These are phyloP conservation scores for Pygmarrhopalites habei DNA, from an alignment of 1,140 invertebrate genomes.

Conservation along the genomic window DNA sequence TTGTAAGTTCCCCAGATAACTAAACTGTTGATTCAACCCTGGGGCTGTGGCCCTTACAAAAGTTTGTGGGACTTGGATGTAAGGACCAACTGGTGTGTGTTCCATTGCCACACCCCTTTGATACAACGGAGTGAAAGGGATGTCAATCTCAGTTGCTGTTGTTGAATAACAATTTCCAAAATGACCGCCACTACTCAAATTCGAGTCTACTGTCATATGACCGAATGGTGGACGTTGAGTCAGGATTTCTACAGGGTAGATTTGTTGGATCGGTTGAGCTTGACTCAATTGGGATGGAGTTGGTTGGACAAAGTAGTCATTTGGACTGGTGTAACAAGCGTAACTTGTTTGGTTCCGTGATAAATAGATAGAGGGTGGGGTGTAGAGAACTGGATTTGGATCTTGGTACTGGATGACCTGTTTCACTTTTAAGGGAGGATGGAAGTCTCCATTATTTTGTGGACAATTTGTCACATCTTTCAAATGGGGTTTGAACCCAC, in stretches of 20 bases:
- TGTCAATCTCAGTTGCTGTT: not conserved
- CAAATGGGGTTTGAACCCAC: too few species aligned
- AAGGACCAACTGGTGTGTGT: slow-evolving; percentile 3
- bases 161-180: not conserved
- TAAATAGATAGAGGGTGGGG: not conserved
- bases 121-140: not conserved
- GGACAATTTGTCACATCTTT: too few species aligned
- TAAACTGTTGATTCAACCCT: not conserved
- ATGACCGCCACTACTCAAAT: not conserved
- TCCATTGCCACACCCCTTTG: not conserved
- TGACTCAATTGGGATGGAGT: not conserved
- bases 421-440: too few species aligned
- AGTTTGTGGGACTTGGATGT: not conserved
- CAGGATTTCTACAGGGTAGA: not conserved
- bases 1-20: not conserved
- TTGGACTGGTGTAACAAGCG: not conserved
- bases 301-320: not conserved
- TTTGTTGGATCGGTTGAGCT: not conserved
- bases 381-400: too few species aligned
- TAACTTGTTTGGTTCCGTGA: not conserved
- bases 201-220: not conserved
- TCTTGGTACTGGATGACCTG: too few species aligned
- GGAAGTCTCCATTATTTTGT: too few species aligned
- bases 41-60: not conserved
- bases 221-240: not conserved